Evolutionary conservation across 2,797 vertebrate species (phyloP).

Genomic region (Notamacropus eugenii): DNA sequence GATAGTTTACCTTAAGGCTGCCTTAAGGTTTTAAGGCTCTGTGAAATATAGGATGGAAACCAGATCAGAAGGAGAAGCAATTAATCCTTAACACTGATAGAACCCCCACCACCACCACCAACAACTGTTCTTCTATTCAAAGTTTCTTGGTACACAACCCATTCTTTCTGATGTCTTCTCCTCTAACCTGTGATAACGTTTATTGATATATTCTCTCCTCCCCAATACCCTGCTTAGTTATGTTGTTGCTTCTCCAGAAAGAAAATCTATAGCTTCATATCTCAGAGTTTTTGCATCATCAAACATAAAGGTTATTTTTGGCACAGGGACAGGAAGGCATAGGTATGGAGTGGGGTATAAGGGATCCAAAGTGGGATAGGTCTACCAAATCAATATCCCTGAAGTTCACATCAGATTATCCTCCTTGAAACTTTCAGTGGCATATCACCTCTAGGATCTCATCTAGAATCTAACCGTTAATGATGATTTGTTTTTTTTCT

Average conservation of each 20-base stretch:
- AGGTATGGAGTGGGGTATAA: not conserved
- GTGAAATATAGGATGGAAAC: not conserved
- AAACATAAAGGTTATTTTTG: not conserved
- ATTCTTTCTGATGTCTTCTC: not conserved
- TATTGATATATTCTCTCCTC: not conserved
- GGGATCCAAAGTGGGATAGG: not conserved
- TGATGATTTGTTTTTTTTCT: conserved; percentile 43
- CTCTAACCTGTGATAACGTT: not conserved
- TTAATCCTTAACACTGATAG: not conserved
- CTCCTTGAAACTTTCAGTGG: not conserved
- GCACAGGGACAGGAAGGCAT: not conserved
- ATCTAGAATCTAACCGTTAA: not conserved
- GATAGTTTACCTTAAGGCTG: not conserved
- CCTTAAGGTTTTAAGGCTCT: not conserved
- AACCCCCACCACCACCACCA: too few relatives aligned
- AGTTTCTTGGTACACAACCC: not conserved
- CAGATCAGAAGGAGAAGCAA: not conserved
- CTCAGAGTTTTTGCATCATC: not conserved
- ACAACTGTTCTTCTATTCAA: not conserved
- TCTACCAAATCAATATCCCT: not conserved
- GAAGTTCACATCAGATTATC: not conserved
- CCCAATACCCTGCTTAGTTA: not conserved
- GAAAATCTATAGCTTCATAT: not conserved
- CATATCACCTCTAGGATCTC: not conserved
- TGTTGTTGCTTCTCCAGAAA: not conserved